Conservation (phyloP, 2,113 vertebrate species). For the Prunella fulvescens region DNA sequence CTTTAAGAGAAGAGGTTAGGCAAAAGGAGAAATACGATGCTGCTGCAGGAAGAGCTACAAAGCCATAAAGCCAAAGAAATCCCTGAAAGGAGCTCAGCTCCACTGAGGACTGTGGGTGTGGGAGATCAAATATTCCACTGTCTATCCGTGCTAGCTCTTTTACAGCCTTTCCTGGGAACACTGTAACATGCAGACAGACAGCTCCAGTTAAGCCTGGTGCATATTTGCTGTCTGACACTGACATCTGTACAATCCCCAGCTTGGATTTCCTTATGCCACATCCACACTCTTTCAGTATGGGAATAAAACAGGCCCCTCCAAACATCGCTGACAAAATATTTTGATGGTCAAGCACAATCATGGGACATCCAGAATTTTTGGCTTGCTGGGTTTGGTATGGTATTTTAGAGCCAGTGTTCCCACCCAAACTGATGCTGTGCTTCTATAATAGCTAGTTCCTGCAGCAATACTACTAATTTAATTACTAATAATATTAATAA, state of each 20-base stretch:
- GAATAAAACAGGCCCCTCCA: background rate
- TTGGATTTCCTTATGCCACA: background rate
- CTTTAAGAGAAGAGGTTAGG: background rate
- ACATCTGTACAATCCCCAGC: background rate
- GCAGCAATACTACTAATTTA: background rate
- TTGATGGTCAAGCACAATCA: background rate
- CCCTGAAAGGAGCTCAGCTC: background rate
- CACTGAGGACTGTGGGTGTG: background rate
- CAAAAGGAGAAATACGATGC: background rate
- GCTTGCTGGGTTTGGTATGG: background rate
- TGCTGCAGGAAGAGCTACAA: background rate
- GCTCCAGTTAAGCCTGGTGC: background rate
- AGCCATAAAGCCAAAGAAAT: background rate
- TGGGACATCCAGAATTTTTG: background rate
- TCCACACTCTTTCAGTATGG: background rate
- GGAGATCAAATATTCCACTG: background rate
- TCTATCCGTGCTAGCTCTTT: background rate
- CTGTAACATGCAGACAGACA: rapidly evolving
- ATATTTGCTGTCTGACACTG: background rate
- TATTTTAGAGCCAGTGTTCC: background rate
- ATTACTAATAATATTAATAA: background rate
- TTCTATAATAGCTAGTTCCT: background rate
- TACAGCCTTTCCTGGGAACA: background rate
- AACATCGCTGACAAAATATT: background rate
- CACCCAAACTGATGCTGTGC: background rate